Conservation (phyloP, 64 coral and sea anemone genomes). For the Montipora capricornis region DNA sequence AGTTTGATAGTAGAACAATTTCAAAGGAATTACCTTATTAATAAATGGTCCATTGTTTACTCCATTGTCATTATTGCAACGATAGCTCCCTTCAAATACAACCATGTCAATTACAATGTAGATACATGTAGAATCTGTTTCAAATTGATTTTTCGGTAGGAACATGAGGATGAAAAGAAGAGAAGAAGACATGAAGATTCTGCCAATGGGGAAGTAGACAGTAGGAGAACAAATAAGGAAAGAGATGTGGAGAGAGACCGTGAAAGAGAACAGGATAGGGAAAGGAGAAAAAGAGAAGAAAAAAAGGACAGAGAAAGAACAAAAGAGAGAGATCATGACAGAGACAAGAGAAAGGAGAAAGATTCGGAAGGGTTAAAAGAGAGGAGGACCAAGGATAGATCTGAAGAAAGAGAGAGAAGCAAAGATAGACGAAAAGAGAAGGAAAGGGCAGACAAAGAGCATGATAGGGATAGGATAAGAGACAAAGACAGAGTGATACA, state of each 20-base stretch:
- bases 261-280: constrained; percentile 15
- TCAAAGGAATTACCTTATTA: too few species aligned
- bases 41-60: too few species aligned
- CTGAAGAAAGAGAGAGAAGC: background rate
- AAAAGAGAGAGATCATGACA: constrained; percentile 10
- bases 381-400: background rate
- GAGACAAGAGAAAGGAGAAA: background rate
- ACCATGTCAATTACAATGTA: background rate
- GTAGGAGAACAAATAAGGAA: constrained; percentile 35
- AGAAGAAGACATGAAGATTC: constrained; percentile 6
- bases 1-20: too few species aligned
- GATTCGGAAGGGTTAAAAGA: constrained; percentile 18
- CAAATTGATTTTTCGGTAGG: background rate
- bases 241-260: background rate
- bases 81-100: too few species aligned
- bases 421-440: background rate
- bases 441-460: background rate
- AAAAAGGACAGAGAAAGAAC: constrained; percentile 3
- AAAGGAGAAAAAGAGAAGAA: constrained; percentile 24
- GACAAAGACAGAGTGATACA: background rate
- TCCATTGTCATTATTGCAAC: too few species aligned
- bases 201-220: constrained; percentile 26
- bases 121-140: background rate
- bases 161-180: constrained; percentile 51
- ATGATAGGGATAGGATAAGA: background rate